These are phyloP conservation scores for Ctenicera cuprea DNA, from an alignment of 2,888 invertebrate genomes.

Conservation along the genomic window DNA sequence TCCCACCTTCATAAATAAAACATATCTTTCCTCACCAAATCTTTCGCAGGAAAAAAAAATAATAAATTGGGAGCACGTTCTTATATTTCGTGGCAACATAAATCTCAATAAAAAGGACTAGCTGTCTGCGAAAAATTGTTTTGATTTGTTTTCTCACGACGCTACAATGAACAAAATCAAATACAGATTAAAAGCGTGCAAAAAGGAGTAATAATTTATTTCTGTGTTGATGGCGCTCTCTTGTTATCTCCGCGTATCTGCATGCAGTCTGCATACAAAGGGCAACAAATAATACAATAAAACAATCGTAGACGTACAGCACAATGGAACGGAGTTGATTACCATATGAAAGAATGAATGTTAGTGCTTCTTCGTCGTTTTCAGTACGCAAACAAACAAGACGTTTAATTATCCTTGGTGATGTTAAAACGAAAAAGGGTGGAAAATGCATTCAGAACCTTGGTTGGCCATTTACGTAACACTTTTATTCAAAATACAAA, in stretches of 20 bases:
- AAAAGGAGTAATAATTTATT: conserved; percentile 1
- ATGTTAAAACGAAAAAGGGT: neutral
- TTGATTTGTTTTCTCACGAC: conserved; percentile 24
- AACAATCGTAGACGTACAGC: conserved; percentile 39
- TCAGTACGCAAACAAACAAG: conserved; percentile 20
- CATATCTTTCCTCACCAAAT: neutral
- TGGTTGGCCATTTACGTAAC: neutral
- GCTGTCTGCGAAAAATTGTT: conserved; percentile 2
- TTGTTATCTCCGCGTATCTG: conserved; percentile 6
- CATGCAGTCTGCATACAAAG: conserved; percentile 41
- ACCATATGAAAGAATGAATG: conserved; percentile 45
- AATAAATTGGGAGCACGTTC: conserved; percentile 12
- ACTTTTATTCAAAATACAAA: no score
- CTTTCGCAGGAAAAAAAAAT: neutral
- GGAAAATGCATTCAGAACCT: neutral
- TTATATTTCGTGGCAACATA: conserved; percentile 19
- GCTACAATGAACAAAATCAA: conserved; percentile 24
- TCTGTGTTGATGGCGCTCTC: conserved; percentile 17
- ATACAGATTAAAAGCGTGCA: conserved; percentile 6
- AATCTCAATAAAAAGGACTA: neutral
- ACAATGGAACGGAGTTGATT: conserved; percentile 44
- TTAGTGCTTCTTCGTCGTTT: conserved; percentile 19
- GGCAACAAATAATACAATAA: conserved; percentile 37
- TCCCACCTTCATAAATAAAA: no score
- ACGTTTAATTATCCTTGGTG: conserved; percentile 20